phyloP scores from a whole-genome alignment of 1,140 invertebrate genomes.

The Periplaneta americana region DNA sequence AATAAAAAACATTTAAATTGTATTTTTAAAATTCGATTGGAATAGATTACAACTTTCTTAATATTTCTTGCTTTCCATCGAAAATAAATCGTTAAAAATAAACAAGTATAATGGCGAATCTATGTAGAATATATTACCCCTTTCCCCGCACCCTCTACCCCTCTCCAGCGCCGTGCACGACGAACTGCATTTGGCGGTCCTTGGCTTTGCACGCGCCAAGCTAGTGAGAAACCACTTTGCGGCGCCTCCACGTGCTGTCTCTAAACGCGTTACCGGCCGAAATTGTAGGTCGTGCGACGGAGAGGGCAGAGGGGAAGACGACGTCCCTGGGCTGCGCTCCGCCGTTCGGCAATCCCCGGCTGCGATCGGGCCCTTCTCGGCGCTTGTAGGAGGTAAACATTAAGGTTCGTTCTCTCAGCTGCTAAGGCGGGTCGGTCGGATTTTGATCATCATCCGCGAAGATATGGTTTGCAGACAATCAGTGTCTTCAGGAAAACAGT shows the following conservation, averaged over 20 bases:
- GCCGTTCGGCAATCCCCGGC: conserved; percentile 1
- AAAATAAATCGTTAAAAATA: too few relatives aligned
- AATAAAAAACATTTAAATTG: too few relatives aligned
- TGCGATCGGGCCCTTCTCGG: not conserved
- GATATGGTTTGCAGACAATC: not conserved
- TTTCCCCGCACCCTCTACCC: not conserved
- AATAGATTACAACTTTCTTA: too few relatives aligned
- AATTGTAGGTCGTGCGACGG: not conserved
- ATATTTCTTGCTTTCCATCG: too few relatives aligned
- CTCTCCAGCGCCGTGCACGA: not conserved
- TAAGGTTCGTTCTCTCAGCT: conserved; percentile 1
- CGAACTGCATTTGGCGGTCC: conserved; percentile 4
- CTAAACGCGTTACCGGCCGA: not conserved
- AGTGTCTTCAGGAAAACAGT: not conserved
- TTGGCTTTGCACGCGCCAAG: not conserved
- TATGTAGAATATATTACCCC: too few relatives aligned
- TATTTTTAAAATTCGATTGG: too few relatives aligned
- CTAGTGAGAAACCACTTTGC: not conserved
- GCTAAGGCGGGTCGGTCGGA: conserved; percentile 6
- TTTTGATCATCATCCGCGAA: not conserved
- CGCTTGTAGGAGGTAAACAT: conserved; percentile 7
- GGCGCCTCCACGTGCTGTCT: not conserved
- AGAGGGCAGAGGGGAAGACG: not conserved
- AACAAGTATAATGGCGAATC: too few relatives aligned
- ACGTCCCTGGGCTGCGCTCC: not conserved